Evolutionary conservation across 2,797 vertebrate species (phyloP).

Genomic region (Zenarchopterus dispar): DNA sequence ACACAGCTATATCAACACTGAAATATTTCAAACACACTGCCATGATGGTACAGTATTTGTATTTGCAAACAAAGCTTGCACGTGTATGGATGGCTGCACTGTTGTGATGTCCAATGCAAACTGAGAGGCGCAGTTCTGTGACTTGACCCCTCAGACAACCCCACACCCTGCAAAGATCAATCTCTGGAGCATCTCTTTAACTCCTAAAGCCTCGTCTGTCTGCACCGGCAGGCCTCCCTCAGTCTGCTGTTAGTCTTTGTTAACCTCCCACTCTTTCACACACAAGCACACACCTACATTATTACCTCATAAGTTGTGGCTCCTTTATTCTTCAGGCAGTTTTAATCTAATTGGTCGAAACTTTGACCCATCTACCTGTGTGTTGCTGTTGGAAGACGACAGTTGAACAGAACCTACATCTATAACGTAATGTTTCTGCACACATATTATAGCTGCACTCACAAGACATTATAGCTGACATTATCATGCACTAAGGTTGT

Average conservation of each 20-base stretch:
- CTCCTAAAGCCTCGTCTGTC: constrained; percentile 3
- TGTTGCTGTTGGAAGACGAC: not conserved
- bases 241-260: too few relatives aligned
- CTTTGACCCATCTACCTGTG: not conserved
- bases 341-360: not conserved
- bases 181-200: not conserved
- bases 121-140: constrained; percentile 24
- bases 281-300: constrained; percentile 26
- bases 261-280: constrained; percentile 29
- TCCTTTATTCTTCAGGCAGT: constrained; percentile 20
- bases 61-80: constrained; percentile 57
- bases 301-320: constrained; percentile 62
- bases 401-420: constrained; percentile 13
- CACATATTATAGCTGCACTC: not conserved
- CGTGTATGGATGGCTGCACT: constrained; percentile 23
- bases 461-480: not conserved
- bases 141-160: constrained; percentile 25
- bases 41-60: constrained; percentile 22
- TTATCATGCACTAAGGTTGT: not conserved
- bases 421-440: not conserved
- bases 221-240: not conserved
- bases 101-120: constrained; percentile 32
- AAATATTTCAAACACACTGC: constrained; percentile 24
- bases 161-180: not conserved
- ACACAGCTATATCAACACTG: not conserved